These are phyloP conservation scores for Bos indicus DNA, from an alignment of 2,113 vertebrate species.

Conservation along the genomic window DNA sequence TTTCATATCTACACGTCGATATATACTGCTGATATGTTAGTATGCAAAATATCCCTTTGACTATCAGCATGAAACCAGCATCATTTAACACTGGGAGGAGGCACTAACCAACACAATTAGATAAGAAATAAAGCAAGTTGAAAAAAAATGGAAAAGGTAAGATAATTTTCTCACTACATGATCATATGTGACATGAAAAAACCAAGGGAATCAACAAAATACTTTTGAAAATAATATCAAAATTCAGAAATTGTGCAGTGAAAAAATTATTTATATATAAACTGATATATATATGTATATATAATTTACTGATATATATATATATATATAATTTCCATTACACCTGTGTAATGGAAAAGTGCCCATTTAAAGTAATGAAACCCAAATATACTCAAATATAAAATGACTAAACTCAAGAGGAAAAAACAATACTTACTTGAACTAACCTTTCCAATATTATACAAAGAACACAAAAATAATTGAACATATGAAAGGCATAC, in stretches of 20 bases:
- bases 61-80: neutral
- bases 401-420: neutral
- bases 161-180: fast-evolving
- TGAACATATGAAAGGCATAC: neutral
- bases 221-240: neutral
- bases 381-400: neutral
- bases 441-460: neutral
- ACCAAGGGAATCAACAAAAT: neutral
- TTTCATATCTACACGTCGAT: neutral
- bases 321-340: neutral
- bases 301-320: neutral
- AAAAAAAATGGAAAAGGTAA: neutral
- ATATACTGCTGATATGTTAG: neutral
- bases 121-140: neutral
- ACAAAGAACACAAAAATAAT: neutral
- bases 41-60: neutral
- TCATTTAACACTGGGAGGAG: neutral
- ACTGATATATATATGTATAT: neutral
- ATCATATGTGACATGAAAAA: neutral
- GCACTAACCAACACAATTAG: neutral
- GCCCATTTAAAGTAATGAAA: neutral
- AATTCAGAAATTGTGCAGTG: neutral
- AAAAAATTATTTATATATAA: neutral
- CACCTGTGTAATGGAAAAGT: neutral
- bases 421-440: neutral